phyloP scores from a whole-genome alignment of 2,113 vertebrate genomes.

The Pomatorhinus ruficollis region DNA sequence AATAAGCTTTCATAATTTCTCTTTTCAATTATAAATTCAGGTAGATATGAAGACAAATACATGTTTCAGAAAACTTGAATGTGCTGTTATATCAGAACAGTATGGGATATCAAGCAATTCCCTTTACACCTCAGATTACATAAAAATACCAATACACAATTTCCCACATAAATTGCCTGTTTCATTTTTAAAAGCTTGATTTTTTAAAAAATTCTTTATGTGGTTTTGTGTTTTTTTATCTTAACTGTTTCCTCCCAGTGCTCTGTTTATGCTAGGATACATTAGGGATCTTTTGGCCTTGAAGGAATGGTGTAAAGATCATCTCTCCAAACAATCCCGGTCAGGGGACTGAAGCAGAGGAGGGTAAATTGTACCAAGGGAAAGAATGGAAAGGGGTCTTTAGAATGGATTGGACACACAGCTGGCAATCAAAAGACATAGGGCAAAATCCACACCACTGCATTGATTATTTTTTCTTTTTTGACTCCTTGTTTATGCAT shows the following conservation, averaged over 20 bases:
- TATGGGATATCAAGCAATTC: background rate
- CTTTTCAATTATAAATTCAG: background rate
- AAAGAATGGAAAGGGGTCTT: background rate
- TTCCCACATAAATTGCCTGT: background rate
- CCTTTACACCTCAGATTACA: background rate
- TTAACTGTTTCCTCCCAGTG: background rate
- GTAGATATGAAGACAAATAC: background rate
- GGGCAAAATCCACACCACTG: background rate
- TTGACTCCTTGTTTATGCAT: background rate
- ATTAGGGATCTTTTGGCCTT: fast-evolving
- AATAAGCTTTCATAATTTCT: background rate
- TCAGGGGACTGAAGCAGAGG: background rate
- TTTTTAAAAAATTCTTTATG: background rate
- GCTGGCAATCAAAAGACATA: background rate
- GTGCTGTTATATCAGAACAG: background rate
- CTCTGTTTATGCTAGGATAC: background rate
- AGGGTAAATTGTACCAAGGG: background rate
- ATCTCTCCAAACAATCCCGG: background rate
- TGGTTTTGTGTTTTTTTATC: background rate
- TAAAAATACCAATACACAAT: background rate
- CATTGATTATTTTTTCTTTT: background rate
- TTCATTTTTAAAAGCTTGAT: background rate
- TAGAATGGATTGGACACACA: background rate
- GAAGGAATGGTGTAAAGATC: background rate
- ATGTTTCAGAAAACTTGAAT: background rate